phyloP scores from a whole-genome alignment of 2,888 invertebrate genomes.

The Periphyllus acericola region DNA sequence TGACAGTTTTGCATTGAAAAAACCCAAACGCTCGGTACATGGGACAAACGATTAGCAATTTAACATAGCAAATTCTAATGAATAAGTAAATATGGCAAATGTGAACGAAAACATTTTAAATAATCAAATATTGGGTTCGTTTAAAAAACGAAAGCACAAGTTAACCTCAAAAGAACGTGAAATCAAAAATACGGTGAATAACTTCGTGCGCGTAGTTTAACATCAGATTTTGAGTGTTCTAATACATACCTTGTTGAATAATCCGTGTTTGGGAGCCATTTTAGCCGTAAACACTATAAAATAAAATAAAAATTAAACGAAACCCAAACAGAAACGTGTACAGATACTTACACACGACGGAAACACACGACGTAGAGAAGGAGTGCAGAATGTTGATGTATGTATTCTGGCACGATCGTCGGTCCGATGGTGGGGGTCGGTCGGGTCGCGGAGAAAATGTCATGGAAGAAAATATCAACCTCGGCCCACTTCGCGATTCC shows the following conservation, averaged over 20 bases:
- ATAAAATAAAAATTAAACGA: not conserved
- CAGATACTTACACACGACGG: not conserved
- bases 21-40: too few species aligned
- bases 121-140: not conserved
- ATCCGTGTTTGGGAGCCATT: slow-evolving; percentile 58
- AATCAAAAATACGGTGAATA: not conserved
- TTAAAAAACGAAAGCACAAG: not conserved
- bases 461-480: not conserved
- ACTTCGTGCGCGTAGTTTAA: too few species aligned
- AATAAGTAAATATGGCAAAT: too few species aligned
- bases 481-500: not conserved
- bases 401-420: not conserved
- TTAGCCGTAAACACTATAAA: not conserved
- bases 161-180: slow-evolving; percentile 34
- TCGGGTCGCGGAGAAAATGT: not conserved
- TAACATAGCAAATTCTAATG: not conserved
- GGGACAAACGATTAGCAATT: not conserved
- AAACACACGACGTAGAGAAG: slow-evolving; percentile 24
- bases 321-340: not conserved
- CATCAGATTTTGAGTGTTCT: not conserved
- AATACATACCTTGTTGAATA: slow-evolving; percentile 55
- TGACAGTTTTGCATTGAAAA: not conserved
- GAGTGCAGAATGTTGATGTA: not conserved
- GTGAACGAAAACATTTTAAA: too few species aligned
- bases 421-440: not conserved